A percentile compares a stretch with the other conserved stretches of the same genome.
Evolutionary conservation across 2,113 vertebrate species (phyloP).

Genomic region (Ivindomyrus marchei): DNA sequence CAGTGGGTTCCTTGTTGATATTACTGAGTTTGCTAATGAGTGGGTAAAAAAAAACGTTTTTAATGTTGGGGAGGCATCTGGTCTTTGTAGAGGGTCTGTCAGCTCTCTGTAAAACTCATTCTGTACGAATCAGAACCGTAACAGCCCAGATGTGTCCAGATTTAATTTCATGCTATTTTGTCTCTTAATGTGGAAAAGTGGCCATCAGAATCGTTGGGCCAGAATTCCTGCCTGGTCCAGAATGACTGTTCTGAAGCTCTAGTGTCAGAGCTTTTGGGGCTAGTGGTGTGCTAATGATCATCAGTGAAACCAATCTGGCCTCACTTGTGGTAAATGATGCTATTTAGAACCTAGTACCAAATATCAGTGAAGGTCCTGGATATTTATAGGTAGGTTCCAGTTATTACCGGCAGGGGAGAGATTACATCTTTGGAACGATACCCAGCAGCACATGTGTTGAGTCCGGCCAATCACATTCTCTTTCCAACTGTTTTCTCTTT

Average conservation of each 20-base stretch:
- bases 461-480: background rate
- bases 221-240: background rate
- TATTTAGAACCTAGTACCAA: no score
- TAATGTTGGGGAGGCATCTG: background rate
- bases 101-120: background rate
- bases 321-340: background rate
- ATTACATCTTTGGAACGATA: background rate
- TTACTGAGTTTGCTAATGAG: background rate
- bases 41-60: background rate
- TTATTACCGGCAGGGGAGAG: background rate
- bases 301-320: background rate
- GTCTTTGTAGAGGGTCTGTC: background rate
- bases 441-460: background rate
- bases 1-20: background rate
- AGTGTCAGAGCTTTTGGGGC: background rate
- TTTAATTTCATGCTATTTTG: conserved; percentile 3
- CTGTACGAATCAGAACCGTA: background rate
- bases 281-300: background rate
- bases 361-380: background rate
- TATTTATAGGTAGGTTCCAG: conserved; percentile 1
- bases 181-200: background rate
- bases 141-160: conserved; percentile 1
- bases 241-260: background rate
- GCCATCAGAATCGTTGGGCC: background rate
- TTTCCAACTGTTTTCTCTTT: background rate